A percentile compares a stretch with the other conserved stretches of the same genome.
These are phyloP conservation scores for Ardeotis arabs DNA, from an alignment of 2,113 vertebrate species.

Conservation along the genomic window DNA sequence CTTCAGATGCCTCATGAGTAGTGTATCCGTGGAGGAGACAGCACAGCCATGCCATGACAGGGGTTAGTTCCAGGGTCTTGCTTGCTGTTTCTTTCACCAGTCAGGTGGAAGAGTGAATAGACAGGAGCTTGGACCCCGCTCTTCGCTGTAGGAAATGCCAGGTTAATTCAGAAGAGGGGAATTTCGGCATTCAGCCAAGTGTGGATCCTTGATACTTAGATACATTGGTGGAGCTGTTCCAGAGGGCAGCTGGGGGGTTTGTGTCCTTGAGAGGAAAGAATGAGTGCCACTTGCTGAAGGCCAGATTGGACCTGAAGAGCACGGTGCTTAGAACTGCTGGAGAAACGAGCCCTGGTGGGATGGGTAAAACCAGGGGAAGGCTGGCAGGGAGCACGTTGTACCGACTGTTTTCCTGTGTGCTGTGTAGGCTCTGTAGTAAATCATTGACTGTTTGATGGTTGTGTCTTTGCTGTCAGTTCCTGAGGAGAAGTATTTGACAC, in stretches of 20 bases:
- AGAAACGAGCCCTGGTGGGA: background rate
- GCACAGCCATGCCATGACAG: background rate
- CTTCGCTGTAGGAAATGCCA: background rate
- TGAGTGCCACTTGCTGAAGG: accelerated
- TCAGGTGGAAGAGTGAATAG: background rate
- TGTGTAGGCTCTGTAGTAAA: background rate
- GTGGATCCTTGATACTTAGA: background rate
- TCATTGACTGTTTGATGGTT: background rate
- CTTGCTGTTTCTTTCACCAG: background rate
- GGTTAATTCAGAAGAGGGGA: background rate
- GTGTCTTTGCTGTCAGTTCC: constrained; percentile 74
- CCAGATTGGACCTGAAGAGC: too few species aligned
- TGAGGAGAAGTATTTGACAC: constrained; percentile 94
- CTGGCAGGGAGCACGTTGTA: background rate
- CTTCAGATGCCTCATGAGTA: background rate
- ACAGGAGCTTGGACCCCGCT: background rate
- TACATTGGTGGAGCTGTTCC: background rate
- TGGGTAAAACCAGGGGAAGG: background rate
- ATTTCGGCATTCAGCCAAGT: background rate
- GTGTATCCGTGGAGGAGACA: background rate
- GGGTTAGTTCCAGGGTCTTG: background rate
- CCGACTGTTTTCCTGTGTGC: accelerated
- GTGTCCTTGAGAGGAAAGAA: background rate
- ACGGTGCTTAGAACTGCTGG: accelerated
- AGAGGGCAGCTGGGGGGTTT: background rate